Conservation (phyloP, 2,797 vertebrate genomes). For the Gephyroberyx darwinii region DNA sequence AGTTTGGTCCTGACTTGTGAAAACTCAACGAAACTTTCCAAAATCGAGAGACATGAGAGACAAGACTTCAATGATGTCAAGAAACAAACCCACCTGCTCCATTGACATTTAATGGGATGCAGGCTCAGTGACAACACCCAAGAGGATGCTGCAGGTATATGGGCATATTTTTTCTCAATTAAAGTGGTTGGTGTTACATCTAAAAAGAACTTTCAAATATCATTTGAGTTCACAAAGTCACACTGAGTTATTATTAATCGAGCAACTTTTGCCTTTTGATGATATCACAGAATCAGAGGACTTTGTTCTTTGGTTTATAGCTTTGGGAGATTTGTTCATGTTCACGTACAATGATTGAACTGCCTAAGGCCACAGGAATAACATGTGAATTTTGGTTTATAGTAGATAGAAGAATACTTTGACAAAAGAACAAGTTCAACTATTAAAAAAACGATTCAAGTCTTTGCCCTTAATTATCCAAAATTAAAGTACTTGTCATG, state of each 20-base stretch:
- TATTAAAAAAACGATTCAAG: too few species aligned
- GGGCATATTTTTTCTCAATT: neutral
- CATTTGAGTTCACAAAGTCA: conserved; percentile 27
- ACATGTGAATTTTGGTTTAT: neutral
- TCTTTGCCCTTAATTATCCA: too few species aligned
- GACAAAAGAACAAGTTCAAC: neutral
- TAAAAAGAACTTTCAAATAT: conserved; percentile 13
- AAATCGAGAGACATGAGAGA: conserved; percentile 18
- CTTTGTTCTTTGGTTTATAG: conserved; percentile 25
- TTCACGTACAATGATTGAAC: conserved; percentile 15
- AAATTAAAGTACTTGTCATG: too few species aligned
- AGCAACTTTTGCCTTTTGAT: conserved; percentile 16
- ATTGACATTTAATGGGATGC: conserved; percentile 16
- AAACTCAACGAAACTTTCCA: conserved; percentile 37
- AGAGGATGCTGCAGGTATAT: neutral
- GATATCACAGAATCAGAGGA: conserved; percentile 14
- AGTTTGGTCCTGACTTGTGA: conserved; percentile 28
- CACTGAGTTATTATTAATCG: neutral
- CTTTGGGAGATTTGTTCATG: conserved; percentile 9
- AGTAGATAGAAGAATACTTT: neutral
- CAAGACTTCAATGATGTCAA: conserved; percentile 38
- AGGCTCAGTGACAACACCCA: conserved; percentile 12
- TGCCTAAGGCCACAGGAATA: conserved; percentile 1
- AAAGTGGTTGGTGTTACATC: neutral
- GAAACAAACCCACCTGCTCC: conserved; percentile 31